phyloP scores from a whole-genome alignment of 2,797 vertebrate genomes.

The Melanotaenia parkinsoni region DNA sequence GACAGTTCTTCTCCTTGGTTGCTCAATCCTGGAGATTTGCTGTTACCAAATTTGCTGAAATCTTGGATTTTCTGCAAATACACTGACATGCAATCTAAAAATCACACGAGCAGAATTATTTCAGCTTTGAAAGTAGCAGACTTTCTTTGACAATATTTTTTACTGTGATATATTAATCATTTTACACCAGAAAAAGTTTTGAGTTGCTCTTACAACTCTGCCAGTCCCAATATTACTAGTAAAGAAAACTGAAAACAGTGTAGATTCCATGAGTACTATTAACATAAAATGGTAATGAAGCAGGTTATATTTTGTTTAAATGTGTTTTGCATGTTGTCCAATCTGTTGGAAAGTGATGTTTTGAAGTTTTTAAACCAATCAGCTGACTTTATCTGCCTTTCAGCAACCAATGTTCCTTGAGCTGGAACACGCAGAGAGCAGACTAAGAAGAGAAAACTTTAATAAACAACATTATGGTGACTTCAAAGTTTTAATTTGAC shows the following conservation, averaged over 20 bases:
- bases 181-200: not conserved
- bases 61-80: not conserved
- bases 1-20: not conserved
- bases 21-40: not conserved
- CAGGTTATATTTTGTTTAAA: not conserved
- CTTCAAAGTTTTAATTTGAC: not conserved
- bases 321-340: not conserved
- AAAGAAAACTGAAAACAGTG: not conserved
- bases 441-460: not conserved
- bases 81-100: not conserved
- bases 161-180: not conserved
- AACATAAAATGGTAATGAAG: not conserved
- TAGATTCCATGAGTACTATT: not conserved
- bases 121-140: not conserved
- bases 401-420: not conserved
- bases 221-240: not conserved
- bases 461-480: not conserved
- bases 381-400: slow-evolving; percentile 21
- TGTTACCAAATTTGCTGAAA: not conserved
- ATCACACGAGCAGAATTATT: not conserved
- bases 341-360: slow-evolving; percentile 9
- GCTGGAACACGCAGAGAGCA: not conserved
- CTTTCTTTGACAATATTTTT: not conserved
- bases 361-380: slow-evolving; percentile 7
- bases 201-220: no score